A percentile compares a stretch with the other conserved stretches of the same genome.
phyloP scores from a whole-genome alignment of 2,888 invertebrate species.

The Serripes groenlandicus region DNA sequence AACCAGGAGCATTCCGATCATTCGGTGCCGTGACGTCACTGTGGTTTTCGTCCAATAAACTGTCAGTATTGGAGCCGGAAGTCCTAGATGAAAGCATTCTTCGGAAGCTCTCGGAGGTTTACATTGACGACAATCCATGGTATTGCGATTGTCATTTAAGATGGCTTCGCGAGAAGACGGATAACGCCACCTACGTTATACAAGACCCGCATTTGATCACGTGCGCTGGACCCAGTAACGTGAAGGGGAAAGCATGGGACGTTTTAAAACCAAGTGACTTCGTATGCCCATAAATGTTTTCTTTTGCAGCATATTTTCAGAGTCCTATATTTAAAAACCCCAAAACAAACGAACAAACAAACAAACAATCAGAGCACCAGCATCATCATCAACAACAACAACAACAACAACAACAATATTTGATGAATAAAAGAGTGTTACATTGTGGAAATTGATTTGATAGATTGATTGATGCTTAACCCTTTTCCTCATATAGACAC shows the following conservation, averaged over 20 bases:
- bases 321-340: no score
- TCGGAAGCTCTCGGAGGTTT: slow-evolving; percentile 56
- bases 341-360: no score
- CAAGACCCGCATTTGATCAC: slow-evolving; percentile 64
- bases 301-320: no score
- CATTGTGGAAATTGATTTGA: no score
- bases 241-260: slow-evolving; percentile 68
- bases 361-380: no score
- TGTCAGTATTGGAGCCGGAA: slow-evolving; percentile 53
- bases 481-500: no score
- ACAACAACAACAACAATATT: no score
- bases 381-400: no score
- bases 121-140: slow-evolving; percentile 69
- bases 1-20: slow-evolving; percentile 54
- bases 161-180: slow-evolving; percentile 65
- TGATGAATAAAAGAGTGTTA: no score
- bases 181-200: slow-evolving; percentile 58
- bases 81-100: slow-evolving; percentile 49
- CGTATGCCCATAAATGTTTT: slow-evolving; percentile 48
- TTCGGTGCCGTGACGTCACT: slow-evolving; percentile 48
- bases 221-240: slow-evolving; percentile 60
- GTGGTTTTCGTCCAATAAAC: slow-evolving; percentile 64
- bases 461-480: no score
- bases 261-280: slow-evolving; percentile 64
- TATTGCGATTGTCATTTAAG: slow-evolving; percentile 69